Conservation (phyloP, 1,140 invertebrate genomes). For the Drosophila auraria region DNA sequence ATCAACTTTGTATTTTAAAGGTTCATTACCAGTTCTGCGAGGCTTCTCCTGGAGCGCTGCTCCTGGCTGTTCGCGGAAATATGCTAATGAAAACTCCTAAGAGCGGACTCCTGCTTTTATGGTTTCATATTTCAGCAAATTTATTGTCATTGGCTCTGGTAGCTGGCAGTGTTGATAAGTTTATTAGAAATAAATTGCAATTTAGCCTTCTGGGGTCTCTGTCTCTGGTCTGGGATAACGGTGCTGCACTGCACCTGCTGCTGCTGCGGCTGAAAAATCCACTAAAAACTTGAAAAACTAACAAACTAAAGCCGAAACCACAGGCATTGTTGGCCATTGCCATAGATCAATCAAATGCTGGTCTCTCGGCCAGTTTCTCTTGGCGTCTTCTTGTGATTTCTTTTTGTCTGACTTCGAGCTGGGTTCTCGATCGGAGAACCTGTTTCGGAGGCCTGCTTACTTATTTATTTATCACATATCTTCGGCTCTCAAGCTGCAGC, state of each 20-base stretch:
- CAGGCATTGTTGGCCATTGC: constrained; percentile 73
- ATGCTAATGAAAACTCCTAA: constrained; percentile 79
- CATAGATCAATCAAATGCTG: constrained; percentile 82
- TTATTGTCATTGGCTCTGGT: constrained; percentile 65
- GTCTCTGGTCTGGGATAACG: constrained; percentile 34
- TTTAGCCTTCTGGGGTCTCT: constrained; percentile 49
- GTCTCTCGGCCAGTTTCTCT: constrained; percentile 37
- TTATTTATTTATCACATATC: constrained; percentile 81
- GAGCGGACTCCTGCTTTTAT: constrained; percentile 57
- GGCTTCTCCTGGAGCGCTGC: constrained; percentile 5
- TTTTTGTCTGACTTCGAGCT: constrained; percentile 59
- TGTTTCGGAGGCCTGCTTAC: constrained; percentile 61
- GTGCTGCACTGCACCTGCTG: constrained; percentile 39
- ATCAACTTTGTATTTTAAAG: constrained; percentile 78
- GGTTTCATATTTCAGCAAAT: constrained; percentile 81
- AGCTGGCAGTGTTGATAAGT: constrained; percentile 80
- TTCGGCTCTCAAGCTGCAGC: constrained; percentile 10
- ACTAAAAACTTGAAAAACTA: constrained; percentile 15
- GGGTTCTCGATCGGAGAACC: constrained; percentile 73
- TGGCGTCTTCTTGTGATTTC: constrained; percentile 59
- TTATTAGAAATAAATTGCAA: constrained; percentile 84
- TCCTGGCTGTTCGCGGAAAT: constrained; percentile 41
- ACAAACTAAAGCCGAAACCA: constrained; percentile 41
- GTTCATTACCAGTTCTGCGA: constrained; percentile 56
- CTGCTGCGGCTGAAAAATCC: constrained; percentile 26